Evolutionary conservation across 2,888 invertebrate genomes (phyloP).

Genomic region (Antheraea yamamai): DNA sequence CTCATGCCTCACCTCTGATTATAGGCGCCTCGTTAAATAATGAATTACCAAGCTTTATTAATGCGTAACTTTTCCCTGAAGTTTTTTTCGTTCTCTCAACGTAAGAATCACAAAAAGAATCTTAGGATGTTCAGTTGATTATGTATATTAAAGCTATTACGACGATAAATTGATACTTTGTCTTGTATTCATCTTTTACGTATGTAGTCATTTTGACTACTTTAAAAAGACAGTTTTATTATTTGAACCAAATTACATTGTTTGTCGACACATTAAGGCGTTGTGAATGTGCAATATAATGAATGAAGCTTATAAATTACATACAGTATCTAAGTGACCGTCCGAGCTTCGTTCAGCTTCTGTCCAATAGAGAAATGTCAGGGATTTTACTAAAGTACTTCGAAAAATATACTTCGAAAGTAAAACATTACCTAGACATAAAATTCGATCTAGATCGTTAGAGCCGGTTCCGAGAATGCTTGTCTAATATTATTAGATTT

Average conservation of each 20-base stretch:
- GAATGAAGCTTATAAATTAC: neutral
- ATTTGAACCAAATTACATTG: neutral
- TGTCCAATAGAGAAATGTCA: neutral
- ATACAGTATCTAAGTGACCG: neutral
- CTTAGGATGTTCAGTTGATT: neutral
- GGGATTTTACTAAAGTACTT: no score
- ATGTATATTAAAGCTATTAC: slow-evolving; percentile 4
- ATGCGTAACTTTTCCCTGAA: slow-evolving; percentile 50
- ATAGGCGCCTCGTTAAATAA: slow-evolving; percentile 71
- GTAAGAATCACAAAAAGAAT: neutral
- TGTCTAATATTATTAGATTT: no score
- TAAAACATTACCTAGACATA: no score
- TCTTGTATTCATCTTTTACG: neutral
- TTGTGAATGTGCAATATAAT: neutral
- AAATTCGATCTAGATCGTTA: no score
- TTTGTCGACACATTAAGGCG: neutral
- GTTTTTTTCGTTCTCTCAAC: slow-evolving; percentile 29
- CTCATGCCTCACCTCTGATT: slow-evolving; percentile 58
- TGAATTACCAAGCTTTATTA: slow-evolving; percentile 62
- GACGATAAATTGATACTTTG: neutral
- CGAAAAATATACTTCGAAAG: no score
- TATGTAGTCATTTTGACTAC: neutral
- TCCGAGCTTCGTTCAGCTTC: neutral
- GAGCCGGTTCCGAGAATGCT: no score
- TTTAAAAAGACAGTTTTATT: neutral